Evolutionary conservation across 53 echinoderm and acorn worm genomes (phyloP).

Genomic region (Paracentrotus lividus): DNA sequence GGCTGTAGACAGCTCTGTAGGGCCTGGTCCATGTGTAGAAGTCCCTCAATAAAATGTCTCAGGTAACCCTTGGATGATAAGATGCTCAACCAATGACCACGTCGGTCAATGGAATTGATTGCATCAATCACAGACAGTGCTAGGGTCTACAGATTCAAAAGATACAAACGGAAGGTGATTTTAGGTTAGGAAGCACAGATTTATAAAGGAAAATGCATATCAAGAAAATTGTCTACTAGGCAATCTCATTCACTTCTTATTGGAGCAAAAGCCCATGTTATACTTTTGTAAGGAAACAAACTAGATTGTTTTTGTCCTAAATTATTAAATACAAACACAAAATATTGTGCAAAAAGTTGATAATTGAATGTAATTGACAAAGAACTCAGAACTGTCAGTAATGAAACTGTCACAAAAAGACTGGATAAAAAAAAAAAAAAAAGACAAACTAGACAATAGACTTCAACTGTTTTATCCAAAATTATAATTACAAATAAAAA

Average conservation of each 20-base stretch:
- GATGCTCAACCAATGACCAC: slow-evolving; percentile 91
- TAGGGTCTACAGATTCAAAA: slow-evolving; percentile 73
- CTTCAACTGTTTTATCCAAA: too few species aligned
- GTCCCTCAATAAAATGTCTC: slow-evolving; percentile 84
- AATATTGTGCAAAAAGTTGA: too few species aligned
- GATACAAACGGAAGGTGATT: neutral
- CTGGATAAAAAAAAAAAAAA: too few species aligned
- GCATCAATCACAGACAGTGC: slow-evolving; percentile 91
- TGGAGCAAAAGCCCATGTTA: neutral
- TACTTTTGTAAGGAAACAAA: too few species aligned
- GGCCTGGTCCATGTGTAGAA: slow-evolving; percentile 84
- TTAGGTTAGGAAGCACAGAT: neutral
- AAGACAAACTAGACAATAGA: too few species aligned
- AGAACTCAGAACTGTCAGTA: too few species aligned
- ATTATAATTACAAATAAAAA: too few species aligned
- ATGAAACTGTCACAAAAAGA: too few species aligned
- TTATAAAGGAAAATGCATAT: neutral
- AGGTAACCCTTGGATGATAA: slow-evolving; percentile 92
- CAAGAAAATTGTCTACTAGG: neutral
- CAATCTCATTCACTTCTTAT: neutral
- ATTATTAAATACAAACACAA: too few species aligned
- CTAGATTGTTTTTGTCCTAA: too few species aligned
- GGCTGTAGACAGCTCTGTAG: slow-evolving; percentile 87
- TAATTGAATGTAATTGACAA: too few species aligned
- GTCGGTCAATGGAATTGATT: slow-evolving; percentile 86